These are phyloP conservation scores for Gymnothorax javanicus DNA, from an alignment of 2,797 vertebrate genomes.

Conservation along the genomic window DNA sequence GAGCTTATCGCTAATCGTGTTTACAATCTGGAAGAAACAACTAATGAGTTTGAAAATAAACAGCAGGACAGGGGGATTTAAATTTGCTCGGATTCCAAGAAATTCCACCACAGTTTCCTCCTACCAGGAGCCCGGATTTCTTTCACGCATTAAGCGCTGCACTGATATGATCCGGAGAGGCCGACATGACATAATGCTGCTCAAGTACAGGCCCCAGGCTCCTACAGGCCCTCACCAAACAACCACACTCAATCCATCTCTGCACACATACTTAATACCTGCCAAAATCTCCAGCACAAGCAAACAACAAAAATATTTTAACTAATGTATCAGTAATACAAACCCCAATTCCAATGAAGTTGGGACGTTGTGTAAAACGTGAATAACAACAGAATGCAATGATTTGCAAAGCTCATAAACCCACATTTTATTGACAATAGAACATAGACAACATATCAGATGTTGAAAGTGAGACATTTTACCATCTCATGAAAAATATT, in stretches of 20 bases:
- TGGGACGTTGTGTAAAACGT: too few relatives aligned
- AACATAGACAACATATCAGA: too few relatives aligned
- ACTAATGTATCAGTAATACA: too few relatives aligned
- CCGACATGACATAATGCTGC: background rate
- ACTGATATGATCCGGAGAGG: background rate
- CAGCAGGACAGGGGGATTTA: slow-evolving; percentile 7
- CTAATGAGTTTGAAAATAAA: slow-evolving; percentile 15
- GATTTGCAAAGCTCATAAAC: too few relatives aligned
- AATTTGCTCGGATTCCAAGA: background rate
- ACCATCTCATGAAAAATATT: too few relatives aligned
- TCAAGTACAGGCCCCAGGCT: background rate
- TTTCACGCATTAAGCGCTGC: background rate
- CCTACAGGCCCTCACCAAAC: background rate
- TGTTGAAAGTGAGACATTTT: too few relatives aligned
- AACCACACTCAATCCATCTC: background rate
- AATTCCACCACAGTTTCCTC: background rate
- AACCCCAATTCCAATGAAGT: too few relatives aligned
- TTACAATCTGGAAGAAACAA: slow-evolving; percentile 13
- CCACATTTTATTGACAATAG: too few relatives aligned
- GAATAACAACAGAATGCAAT: too few relatives aligned
- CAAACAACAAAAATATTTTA: background rate
- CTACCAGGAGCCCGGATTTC: background rate
- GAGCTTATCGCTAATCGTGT: slow-evolving; percentile 16
- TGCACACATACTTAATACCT: background rate
- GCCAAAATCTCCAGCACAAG: background rate